phyloP scores from a whole-genome alignment of 2,888 invertebrate genomes.

The Acholoe squamosa region DNA sequence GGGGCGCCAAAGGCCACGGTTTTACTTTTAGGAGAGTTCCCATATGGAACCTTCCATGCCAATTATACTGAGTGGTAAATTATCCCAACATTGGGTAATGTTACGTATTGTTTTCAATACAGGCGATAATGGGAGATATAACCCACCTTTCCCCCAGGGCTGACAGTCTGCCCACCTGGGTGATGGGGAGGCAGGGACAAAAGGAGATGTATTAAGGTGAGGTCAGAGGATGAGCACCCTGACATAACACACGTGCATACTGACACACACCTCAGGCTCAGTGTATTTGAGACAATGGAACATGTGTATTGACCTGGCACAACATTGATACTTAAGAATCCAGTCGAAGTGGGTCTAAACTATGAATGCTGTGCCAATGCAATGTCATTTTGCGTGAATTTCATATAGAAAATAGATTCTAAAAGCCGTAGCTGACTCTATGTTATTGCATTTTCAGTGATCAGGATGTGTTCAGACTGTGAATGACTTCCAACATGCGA shows the following conservation, averaged over 20 bases:
- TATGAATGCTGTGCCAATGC: too few species aligned
- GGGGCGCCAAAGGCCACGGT: neutral
- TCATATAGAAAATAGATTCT: too few species aligned
- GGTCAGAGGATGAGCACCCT: neutral
- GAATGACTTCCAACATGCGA: too few species aligned
- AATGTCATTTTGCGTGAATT: too few species aligned
- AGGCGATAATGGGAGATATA: slow-evolving; percentile 27
- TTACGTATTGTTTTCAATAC: slow-evolving; percentile 36
- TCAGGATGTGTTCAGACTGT: too few species aligned
- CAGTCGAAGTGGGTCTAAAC: too few species aligned
- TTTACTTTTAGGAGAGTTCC: neutral
- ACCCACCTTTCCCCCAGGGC: neutral
- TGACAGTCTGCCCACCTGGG: neutral
- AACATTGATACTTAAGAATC: too few species aligned
- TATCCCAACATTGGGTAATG: neutral
- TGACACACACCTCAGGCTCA: neutral
- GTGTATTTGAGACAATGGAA: too few species aligned
- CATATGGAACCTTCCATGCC: neutral
- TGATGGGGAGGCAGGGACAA: neutral
- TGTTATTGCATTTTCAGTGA: too few species aligned
- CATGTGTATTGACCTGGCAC: too few species aligned
- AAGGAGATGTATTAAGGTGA: neutral
- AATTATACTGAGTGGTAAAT: neutral
- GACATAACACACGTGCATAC: slow-evolving; percentile 20
- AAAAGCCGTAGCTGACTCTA: too few species aligned